Percentiles rank a stretch among this genome's conserved stretches.
phyloP scores from a whole-genome alignment of 2,888 invertebrate genomes.

The Operophtera brumata region DNA sequence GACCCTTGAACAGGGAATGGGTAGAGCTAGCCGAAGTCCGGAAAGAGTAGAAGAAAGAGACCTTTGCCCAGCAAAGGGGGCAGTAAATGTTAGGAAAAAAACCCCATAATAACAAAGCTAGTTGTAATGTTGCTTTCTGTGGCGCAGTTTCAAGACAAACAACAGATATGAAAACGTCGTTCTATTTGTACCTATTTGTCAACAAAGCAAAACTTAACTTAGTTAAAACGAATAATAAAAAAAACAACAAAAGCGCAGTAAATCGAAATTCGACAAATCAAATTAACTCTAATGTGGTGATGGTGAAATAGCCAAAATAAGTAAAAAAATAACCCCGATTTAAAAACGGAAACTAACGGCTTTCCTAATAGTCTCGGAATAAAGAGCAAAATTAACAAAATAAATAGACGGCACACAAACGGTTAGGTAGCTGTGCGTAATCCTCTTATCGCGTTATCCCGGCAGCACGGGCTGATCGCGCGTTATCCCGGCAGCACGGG shows the following conservation, averaged over 20 bases:
- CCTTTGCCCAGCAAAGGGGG: no score
- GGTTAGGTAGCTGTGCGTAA: conserved; percentile 45
- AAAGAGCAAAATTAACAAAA: conserved; percentile 53
- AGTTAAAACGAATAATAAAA: background rate
- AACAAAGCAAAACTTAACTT: background rate
- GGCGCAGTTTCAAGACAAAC: no score
- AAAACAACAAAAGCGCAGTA: background rate
- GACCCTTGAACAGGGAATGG: no score
- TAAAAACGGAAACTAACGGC: conserved; percentile 21
- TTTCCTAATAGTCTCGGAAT: conserved; percentile 31
- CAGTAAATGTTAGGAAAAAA: no score
- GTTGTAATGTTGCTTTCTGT: no score
- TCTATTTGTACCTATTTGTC: background rate
- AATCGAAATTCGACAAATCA: background rate
- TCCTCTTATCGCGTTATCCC: conserved; percentile 60
- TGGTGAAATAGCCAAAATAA: conserved; percentile 7
- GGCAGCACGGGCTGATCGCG: conserved; percentile 42
- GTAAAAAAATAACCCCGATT: conserved; percentile 17
- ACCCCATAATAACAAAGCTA: no score
- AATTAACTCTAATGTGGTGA: background rate
- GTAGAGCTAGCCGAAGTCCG: no score
- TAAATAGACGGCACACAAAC: conserved; percentile 50
- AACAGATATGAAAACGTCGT: no score
- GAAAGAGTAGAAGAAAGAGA: no score
- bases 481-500: conserved; percentile 24